Evolutionary conservation across 2,888 invertebrate genomes (phyloP).

Genomic region (Ferdinandea cuprea): DNA sequence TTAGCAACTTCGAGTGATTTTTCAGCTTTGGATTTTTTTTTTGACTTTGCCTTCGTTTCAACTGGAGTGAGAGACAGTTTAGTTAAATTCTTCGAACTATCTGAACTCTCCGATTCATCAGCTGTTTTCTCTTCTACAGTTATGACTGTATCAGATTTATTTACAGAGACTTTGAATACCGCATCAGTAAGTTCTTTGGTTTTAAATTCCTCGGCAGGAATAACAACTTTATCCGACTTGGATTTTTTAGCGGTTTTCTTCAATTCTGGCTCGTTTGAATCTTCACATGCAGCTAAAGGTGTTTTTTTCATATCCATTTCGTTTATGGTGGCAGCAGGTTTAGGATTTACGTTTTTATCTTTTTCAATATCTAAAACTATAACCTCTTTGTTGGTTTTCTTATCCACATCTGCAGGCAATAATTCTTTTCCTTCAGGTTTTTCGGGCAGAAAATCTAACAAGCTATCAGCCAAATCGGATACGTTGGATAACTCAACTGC

Average conservation of each 20-base stretch:
- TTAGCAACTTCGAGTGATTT: background rate
- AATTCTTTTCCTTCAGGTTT: slow-evolving; percentile 4
- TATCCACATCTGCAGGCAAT: slow-evolving; percentile 16
- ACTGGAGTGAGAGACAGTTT: background rate
- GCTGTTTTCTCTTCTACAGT: slow-evolving; percentile 36
- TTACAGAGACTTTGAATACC: slow-evolving; percentile 10
- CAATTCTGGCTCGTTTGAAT: slow-evolving; percentile 2
- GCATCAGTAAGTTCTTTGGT: slow-evolving; percentile 2
- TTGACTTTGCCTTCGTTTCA: slow-evolving; percentile 31
- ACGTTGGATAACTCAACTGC: slow-evolving; percentile 70
- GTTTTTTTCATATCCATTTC: background rate
- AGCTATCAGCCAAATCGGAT: slow-evolving; percentile 69
- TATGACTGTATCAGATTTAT: slow-evolving; percentile 34
- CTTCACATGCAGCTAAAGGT: background rate
- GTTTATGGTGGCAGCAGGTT: background rate
- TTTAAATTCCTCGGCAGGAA: background rate
- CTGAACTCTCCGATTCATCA: slow-evolving; percentile 1
- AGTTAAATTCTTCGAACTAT: slow-evolving; percentile 4
- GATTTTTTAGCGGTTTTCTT: slow-evolving; percentile 33
- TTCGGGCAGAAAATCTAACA: slow-evolving; percentile 57
- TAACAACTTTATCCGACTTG: slow-evolving; percentile 29
- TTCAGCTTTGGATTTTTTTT: slow-evolving; percentile 18
- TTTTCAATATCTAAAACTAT: background rate
- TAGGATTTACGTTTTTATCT: background rate
- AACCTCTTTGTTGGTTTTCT: slow-evolving; percentile 1